These are phyloP conservation scores for Physocephala rufipes DNA, from an alignment of 2,888 invertebrate genomes.

Conservation along the genomic window DNA sequence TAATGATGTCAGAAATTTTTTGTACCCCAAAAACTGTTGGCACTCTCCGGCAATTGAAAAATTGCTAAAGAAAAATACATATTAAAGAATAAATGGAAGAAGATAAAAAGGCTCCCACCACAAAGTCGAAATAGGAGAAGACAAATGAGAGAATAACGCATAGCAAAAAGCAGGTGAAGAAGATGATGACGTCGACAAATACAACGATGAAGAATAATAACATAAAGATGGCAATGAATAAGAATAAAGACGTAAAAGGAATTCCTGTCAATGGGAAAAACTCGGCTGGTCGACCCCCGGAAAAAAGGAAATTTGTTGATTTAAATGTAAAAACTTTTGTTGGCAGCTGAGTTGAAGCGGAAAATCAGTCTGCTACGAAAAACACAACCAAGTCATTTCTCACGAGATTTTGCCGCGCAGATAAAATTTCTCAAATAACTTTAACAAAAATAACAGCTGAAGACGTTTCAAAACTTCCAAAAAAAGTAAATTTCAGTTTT, in stretches of 20 bases:
- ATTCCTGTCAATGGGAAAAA: conserved; percentile 12
- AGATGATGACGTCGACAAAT: neutral
- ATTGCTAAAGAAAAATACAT: neutral
- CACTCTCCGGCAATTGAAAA: neutral
- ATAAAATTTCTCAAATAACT: conserved; percentile 5
- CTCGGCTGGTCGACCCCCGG: conserved; percentile 23
- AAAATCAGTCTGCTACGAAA: conserved; percentile 17
- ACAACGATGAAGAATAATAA: neutral
- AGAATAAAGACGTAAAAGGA: neutral
- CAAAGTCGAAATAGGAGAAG: neutral
- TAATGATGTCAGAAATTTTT: conserved; percentile 39
- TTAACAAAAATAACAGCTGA: neutral
- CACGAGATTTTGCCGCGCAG: conserved; percentile 17
- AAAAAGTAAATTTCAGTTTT: too few species aligned
- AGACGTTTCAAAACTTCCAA: too few species aligned
- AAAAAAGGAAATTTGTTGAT: conserved; percentile 34
- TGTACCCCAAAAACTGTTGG: too few species aligned
- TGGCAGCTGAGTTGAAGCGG: conserved; percentile 25
- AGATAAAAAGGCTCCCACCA: too few species aligned
- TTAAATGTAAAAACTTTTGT: conserved; percentile 36
- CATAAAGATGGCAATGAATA: too few species aligned
- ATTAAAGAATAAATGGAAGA: neutral
- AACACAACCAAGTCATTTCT: conserved; percentile 28
- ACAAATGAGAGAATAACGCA: neutral
- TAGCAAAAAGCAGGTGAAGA: neutral